Evolutionary conservation across 2,888 invertebrate genomes (phyloP).

Genomic region (Microplitis manilae): DNA sequence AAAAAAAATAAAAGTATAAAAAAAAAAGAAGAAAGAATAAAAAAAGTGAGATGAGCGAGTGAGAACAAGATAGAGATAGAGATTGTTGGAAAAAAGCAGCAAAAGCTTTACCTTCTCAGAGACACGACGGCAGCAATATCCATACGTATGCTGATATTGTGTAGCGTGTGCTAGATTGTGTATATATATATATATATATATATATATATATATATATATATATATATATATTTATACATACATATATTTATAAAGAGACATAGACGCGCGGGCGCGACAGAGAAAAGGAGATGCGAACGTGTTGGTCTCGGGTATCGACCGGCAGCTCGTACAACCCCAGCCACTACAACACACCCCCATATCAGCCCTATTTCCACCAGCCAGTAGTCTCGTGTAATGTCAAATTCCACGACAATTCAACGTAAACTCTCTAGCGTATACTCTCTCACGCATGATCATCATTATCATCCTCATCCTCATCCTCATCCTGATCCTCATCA

Average conservation of each 20-base stretch:
- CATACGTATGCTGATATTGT: constrained; percentile 33
- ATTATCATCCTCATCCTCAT: background rate
- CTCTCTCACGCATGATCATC: constrained; percentile 3
- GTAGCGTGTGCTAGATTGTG: constrained; percentile 4
- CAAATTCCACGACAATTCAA: background rate
- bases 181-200: background rate
- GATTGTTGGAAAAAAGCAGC: constrained; percentile 3
- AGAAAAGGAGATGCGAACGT: constrained; percentile 32
- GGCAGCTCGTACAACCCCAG: constrained; percentile 32
- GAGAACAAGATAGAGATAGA: background rate
- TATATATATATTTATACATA: background rate
- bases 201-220: background rate
- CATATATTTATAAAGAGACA: constrained; percentile 8
- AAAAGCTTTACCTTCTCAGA: constrained; percentile 17
- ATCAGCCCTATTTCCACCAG: background rate
- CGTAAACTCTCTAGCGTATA: background rate
- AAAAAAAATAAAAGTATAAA: background rate
- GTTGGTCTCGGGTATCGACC: constrained; percentile 36
- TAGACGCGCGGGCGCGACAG: constrained; percentile 27
- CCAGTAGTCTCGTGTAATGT: constrained; percentile 1
- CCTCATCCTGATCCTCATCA: background rate
- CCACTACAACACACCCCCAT: constrained; percentile 21
- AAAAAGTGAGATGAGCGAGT: background rate
- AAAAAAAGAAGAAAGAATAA: background rate
- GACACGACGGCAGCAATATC: constrained; percentile 18